These are phyloP conservation scores for Syngnathus scovelli DNA, from an alignment of 2,113 vertebrate genomes.

Conservation along the genomic window DNA sequence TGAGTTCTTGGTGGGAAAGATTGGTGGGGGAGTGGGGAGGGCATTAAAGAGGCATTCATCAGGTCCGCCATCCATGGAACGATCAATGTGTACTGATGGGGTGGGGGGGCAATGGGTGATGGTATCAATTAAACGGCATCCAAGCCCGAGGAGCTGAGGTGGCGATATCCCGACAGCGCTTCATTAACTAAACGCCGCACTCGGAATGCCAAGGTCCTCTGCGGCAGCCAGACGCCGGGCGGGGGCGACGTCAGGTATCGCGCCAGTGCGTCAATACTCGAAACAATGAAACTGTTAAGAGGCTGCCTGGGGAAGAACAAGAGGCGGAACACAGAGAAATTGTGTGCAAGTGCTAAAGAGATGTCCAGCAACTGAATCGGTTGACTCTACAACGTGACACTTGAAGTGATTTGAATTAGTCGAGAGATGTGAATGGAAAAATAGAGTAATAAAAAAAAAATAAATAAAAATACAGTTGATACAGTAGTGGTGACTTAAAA, in stretches of 20 bases:
- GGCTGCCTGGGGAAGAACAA: slow-evolving; percentile 11
- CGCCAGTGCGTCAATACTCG: slow-evolving; percentile 20
- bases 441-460: too few relatives aligned
- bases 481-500: too few relatives aligned
- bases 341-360: not conserved
- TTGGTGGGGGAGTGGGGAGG: too few relatives aligned
- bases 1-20: too few relatives aligned
- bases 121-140: slow-evolving; percentile 75
- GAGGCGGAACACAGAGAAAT: not conserved
- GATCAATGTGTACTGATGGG: slow-evolving; percentile 76
- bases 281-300: slow-evolving; percentile 30
- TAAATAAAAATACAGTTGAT: too few relatives aligned
- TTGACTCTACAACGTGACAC: too few relatives aligned
- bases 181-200: slow-evolving; percentile 68
- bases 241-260: slow-evolving; percentile 21
- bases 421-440: too few relatives aligned
- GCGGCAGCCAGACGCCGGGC: slow-evolving; percentile 5
- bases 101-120: slow-evolving; percentile 45
- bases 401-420: too few relatives aligned
- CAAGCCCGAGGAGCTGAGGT: slow-evolving; percentile 64
- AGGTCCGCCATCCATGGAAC: slow-evolving; percentile 61
- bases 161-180: slow-evolving; percentile 71
- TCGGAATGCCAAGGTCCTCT: slow-evolving; percentile 58
- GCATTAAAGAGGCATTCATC: slow-evolving; percentile 63
- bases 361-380: not conserved